Conservation (phyloP, 1,140 invertebrate genomes). For the Brachionus asplanchnoidis region DNA sequence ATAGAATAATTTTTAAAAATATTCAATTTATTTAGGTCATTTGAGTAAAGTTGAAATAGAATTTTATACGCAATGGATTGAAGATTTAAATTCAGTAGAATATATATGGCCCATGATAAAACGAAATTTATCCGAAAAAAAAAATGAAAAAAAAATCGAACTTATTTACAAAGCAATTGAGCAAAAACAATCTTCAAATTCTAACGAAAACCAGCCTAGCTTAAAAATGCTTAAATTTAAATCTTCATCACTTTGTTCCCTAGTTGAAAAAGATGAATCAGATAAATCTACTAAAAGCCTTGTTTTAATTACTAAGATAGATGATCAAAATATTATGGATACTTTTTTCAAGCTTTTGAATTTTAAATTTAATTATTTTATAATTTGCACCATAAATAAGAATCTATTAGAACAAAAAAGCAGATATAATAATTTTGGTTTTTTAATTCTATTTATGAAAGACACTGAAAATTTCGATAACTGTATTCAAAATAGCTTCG, state of each 20-base stretch:
- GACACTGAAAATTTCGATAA: not conserved
- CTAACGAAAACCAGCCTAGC: slow-evolving; percentile 20
- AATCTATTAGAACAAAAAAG: not conserved
- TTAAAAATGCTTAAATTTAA: not conserved
- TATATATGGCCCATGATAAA: not conserved
- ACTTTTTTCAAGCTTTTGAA: not conserved
- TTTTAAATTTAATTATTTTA: not conserved
- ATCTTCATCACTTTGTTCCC: not conserved
- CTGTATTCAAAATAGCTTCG: not conserved
- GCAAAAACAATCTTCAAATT: slow-evolving; percentile 13
- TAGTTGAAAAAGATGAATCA: not conserved
- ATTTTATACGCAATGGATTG: slow-evolving; percentile 19
- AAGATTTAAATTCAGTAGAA: not conserved
- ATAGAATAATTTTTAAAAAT: too few species aligned
- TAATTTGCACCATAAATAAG: not conserved
- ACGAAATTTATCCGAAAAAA: not conserved
- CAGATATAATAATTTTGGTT: not conserved
- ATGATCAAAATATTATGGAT: not conserved
- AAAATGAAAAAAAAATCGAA: not conserved
- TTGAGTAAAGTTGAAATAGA: not conserved
- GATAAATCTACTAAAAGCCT: not conserved
- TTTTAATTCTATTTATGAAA: not conserved
- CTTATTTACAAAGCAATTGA: not conserved
- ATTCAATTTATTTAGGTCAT: not conserved
- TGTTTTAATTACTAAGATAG: not conserved